Conservation (phyloP, 2,888 invertebrate species). For the Melolontha melolontha region DNA sequence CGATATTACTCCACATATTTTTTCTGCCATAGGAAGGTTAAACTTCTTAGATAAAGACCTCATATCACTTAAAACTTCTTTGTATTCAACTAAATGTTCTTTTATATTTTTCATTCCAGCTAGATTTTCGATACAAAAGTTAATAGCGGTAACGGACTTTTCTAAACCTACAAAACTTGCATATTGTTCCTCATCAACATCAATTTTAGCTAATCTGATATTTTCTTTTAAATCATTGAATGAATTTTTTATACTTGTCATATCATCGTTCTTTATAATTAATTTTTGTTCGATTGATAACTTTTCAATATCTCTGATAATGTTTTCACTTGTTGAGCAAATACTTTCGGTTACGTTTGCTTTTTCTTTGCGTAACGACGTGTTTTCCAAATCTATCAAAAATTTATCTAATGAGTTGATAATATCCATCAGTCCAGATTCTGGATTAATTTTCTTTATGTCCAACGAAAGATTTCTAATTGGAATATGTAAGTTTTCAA, state of each 20-base stretch:
- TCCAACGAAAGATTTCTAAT: slow-evolving; percentile 30
- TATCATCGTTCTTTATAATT: slow-evolving; percentile 37
- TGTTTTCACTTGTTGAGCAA: slow-evolving; percentile 23
- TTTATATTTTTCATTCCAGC: no score
- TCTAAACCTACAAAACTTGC: neutral
- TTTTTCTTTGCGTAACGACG: slow-evolving; percentile 40
- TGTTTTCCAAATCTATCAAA: slow-evolving; percentile 40
- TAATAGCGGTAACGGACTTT: no score
- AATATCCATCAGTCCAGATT: slow-evolving; percentile 46
- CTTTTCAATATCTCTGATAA: slow-evolving; percentile 44
- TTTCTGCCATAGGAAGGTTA: no score
- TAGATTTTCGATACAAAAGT: no score
- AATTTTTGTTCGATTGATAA: slow-evolving; percentile 41
- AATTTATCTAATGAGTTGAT: slow-evolving; percentile 43
- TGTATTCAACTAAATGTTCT: no score
- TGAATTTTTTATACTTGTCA: slow-evolving; percentile 21
- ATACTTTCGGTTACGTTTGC: slow-evolving; percentile 49
- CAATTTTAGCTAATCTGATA: neutral
- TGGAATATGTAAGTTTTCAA: slow-evolving; percentile 27
- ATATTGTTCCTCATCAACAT: slow-evolving; percentile 6
- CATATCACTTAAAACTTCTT: no score
- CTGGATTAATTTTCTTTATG: slow-evolving; percentile 29
- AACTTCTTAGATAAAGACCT: no score
- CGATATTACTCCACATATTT: no score
- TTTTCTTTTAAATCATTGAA: slow-evolving; percentile 3